A percentile compares a stretch with the other conserved stretches of the same genome.
phyloP scores from a whole-genome alignment of 1,140 invertebrate genomes.

The Trinorchestia longiramus region DNA sequence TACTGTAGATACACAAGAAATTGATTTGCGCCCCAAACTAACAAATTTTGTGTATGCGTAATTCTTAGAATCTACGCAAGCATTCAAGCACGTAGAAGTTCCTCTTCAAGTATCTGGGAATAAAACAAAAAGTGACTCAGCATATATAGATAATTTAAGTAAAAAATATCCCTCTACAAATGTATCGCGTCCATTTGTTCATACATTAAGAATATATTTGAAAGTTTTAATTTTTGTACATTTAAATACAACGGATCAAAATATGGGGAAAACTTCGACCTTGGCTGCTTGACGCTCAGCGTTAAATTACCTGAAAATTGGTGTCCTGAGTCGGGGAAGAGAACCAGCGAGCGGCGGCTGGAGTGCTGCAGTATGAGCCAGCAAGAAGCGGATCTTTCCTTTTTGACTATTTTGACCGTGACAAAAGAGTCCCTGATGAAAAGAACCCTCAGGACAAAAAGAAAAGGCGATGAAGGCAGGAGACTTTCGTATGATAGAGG shows the following conservation, averaged over 20 bases:
- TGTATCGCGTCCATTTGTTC: neutral
- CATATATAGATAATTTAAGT: no score
- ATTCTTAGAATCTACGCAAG: no score
- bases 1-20: no score
- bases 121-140: no score
- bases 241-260: neutral
- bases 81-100: no score
- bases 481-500: neutral
- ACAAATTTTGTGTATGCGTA: no score
- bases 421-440: constrained; percentile 46
- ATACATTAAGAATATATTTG: neutral
- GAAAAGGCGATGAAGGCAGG: neutral
- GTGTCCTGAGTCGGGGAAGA: neutral
- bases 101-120: no score
- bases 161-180: neutral
- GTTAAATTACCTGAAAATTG: neutral
- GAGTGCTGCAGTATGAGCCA: neutral
- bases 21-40: no score
- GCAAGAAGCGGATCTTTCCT: neutral
- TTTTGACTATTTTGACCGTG: constrained; percentile 4
- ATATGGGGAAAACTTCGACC: neutral
- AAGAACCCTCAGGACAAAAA: constrained; percentile 20
- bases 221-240: neutral
- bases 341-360: neutral
- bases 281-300: neutral